Base-by-base conservation (phyloP, 2,797 vertebrate species). In the Sebastes itinus region DNA sequence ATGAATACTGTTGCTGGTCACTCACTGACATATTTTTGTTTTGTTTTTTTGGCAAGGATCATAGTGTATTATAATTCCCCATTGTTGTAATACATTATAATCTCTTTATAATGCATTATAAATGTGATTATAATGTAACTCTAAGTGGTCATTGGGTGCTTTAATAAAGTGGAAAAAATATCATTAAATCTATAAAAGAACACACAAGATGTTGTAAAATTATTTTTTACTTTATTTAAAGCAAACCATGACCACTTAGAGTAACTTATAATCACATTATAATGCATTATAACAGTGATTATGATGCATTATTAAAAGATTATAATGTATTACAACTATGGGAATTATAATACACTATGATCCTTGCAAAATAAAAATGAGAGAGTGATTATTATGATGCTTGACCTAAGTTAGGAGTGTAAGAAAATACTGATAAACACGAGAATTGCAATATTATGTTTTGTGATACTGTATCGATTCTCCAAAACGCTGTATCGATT, bases 121-220 rank as follows among this genome's bases (percentile, higher is more conserved):
- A 42, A 52, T 52, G 18, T 52, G 18, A 52, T 52, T 52, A n/a
- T 42, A 20, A 52, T 0, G 49, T n/a, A 8, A 20, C 49, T 20
- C 7, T 52, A 52, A 52, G 49, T 46, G 42, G 14, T 7, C 42
- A 46, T 18, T 16, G 14, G 46, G 16, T 52, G 49, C 3, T 52
- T 52, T 18, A 46, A 46, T 46, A 46, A 46, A 46, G 42, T 46
- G 42, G 16, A 35, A 35, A 35, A 18, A 18, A 46, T 16, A 46
- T 46, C 0, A 46, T 46, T 18, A 46, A 18, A 46, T 0, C 16
- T 46, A 46, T 46, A 46, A 0, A 46, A 46, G 42, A 18, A 46
- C 0, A 46, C 42, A 46, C 5, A 3, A 42, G 0, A 42, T 42
- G 38, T 16, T 42, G 14, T 42, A 0, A 42, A 42, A 42, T 42